Percentiles rank a stretch among this genome's conserved stretches.
Evolutionary conservation across 1,140 invertebrate species (phyloP).

Genomic region (Hyles euphorbiae): DNA sequence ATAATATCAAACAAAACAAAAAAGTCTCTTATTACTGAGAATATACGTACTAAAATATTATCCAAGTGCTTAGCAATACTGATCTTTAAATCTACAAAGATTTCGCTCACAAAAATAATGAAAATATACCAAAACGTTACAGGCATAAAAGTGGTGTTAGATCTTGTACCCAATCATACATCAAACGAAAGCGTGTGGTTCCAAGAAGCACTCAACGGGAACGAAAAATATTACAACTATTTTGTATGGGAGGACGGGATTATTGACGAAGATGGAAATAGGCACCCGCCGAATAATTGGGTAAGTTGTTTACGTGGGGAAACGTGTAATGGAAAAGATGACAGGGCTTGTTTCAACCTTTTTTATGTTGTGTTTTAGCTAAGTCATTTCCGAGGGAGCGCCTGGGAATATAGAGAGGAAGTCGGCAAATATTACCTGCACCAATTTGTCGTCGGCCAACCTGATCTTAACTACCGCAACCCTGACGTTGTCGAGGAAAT

Average conservation of each 20-base stretch:
- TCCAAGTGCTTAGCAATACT: too few species aligned
- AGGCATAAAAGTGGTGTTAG: slow-evolving; percentile 75
- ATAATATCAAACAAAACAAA: too few species aligned
- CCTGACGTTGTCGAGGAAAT: slow-evolving; percentile 80
- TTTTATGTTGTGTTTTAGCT: slow-evolving; percentile 54
- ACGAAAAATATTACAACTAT: slow-evolving; percentile 79
- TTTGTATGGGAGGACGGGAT: slow-evolving; percentile 81
- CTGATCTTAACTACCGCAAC: slow-evolving; percentile 87
- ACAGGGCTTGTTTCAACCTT: background rate
- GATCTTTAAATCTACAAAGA: too few species aligned
- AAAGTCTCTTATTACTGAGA: too few species aligned
- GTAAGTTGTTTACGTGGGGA: slow-evolving; percentile 45
- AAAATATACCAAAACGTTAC: slow-evolving; percentile 4
- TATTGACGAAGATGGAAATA: slow-evolving; percentile 63
- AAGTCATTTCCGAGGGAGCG: slow-evolving; percentile 79
- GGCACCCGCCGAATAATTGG: slow-evolving; percentile 81
- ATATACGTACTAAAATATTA: too few species aligned
- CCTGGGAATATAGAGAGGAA: slow-evolving; percentile 82
- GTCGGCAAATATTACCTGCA: slow-evolving; percentile 85
- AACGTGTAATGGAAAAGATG: background rate
- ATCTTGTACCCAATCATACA: slow-evolving; percentile 83
- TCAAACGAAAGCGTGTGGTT: slow-evolving; percentile 85
- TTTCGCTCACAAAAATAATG: background rate
- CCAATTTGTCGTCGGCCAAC: slow-evolving; percentile 82
- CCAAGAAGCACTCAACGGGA: slow-evolving; percentile 74